Evolutionary conservation across 2,113 vertebrate species (phyloP).

Genomic region (Hiodon alosoides): DNA sequence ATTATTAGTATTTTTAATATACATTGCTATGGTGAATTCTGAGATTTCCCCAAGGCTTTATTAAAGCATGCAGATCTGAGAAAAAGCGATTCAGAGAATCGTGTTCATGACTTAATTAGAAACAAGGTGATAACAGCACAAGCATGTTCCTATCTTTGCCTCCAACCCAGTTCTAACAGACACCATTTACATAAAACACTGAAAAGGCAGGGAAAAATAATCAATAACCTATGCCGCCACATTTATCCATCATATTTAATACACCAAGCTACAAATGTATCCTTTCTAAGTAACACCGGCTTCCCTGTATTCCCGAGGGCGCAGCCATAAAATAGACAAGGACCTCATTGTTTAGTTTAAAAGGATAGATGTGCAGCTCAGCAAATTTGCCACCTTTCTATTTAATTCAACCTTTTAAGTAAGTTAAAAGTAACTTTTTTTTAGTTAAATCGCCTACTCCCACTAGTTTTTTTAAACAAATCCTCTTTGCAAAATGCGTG

Average conservation of each 20-base stretch:
- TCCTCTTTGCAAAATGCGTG: too few relatives aligned
- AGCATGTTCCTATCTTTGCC: background rate
- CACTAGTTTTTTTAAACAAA: too few relatives aligned
- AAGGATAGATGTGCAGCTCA: background rate
- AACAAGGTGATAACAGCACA: background rate
- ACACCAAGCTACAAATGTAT: background rate
- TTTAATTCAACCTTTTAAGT: constrained; percentile 1
- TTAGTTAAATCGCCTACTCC: too few relatives aligned
- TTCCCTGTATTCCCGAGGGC: background rate
- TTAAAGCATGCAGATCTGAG: background rate
- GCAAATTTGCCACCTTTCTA: background rate
- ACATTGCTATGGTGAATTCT: too few relatives aligned
- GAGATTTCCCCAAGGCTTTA: too few relatives aligned
- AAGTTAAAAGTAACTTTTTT: background rate
- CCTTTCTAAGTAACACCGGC: background rate
- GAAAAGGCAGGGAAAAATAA: background rate
- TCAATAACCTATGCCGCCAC: too few relatives aligned
- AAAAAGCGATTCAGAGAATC: background rate
- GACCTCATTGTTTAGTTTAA: background rate
- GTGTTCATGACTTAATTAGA: background rate
- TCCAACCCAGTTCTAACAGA: background rate
- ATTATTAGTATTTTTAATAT: too few relatives aligned
- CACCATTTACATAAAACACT: background rate
- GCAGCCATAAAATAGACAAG: background rate
- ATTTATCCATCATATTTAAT: background rate